Percentiles rank a stretch among this genome's conserved stretches.
Conservation (phyloP, 2,888 invertebrate species). For the Himalopsyche japonica region DNA sequence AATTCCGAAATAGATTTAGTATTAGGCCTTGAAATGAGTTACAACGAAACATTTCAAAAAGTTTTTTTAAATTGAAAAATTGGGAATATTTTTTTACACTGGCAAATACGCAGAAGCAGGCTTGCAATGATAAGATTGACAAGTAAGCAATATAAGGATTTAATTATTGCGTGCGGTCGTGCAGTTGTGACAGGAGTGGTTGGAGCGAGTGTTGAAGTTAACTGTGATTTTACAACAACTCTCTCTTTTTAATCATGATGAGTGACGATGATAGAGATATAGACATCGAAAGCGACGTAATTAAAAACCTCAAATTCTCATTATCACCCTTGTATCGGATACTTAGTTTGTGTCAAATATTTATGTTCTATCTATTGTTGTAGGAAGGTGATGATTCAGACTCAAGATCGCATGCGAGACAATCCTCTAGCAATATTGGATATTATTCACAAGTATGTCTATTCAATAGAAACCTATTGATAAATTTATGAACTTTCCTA, state of each 20-base stretch:
- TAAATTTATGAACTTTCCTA: background rate
- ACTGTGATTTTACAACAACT: background rate
- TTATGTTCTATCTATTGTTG: constrained; percentile 43
- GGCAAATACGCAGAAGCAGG: background rate
- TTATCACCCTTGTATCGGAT: background rate
- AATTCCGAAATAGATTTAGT: no score
- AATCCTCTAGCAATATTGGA: constrained; percentile 66
- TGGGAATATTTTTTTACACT: background rate
- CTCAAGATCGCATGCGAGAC: constrained; percentile 65
- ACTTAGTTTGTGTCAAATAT: constrained; percentile 5
- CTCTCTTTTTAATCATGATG: constrained; percentile 56
- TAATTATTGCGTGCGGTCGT: constrained; percentile 1
- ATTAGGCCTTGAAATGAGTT: no score
- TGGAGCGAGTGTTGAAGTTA: background rate
- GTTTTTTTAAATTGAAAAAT: no score
- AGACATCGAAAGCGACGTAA: constrained; percentile 94
- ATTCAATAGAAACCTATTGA: constrained; percentile 3
- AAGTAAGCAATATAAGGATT: background rate
- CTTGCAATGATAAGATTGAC: background rate
- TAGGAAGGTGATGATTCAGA: constrained; percentile 84
- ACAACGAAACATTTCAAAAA: no score
- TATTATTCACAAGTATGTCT: constrained; percentile 75
- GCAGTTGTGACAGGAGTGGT: constrained; percentile 24
- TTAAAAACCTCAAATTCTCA: constrained; percentile 41
- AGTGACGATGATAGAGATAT: constrained; percentile 95